Evolutionary conservation across 2,888 invertebrate species (phyloP).

Genomic region (Caenorhabditis afra): DNA sequence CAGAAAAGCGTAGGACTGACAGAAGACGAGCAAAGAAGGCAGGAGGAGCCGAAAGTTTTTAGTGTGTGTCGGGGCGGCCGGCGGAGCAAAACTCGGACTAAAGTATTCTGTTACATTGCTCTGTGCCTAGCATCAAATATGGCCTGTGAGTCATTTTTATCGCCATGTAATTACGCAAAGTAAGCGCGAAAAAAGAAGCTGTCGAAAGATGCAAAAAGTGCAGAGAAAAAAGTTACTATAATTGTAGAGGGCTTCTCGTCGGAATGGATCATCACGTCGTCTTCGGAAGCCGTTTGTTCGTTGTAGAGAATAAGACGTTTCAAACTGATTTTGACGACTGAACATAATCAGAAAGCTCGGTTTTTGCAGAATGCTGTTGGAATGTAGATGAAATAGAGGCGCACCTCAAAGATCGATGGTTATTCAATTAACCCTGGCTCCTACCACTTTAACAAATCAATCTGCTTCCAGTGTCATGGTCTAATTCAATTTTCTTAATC

Average conservation of each 20-base stretch:
- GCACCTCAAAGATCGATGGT: too few relatives aligned
- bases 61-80: not conserved
- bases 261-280: constrained; percentile 25
- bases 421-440: constrained; percentile 1
- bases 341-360: not conserved
- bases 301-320: constrained; percentile 18
- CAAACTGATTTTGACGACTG: constrained; percentile 10
- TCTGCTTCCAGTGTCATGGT: not conserved
- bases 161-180: constrained; percentile 49
- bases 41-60: constrained; percentile 42
- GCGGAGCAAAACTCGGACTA: constrained; percentile 15
- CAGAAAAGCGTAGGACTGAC: constrained; percentile 23
- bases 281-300: constrained; percentile 47
- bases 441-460: not conserved
- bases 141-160: constrained; percentile 8
- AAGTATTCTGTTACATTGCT: constrained; percentile 53
- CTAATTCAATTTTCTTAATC: not conserved
- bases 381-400: too few relatives aligned
- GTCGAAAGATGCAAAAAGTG: not conserved
- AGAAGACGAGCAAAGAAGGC: constrained; percentile 6
- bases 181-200: constrained; percentile 13
- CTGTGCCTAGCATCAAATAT: constrained; percentile 25
- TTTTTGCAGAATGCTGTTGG: too few relatives aligned
- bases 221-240: constrained; percentile 17
- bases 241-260: constrained; percentile 33